Evolutionary conservation across 2,888 invertebrate species (phyloP), one percentile per base, ranked within the genome.

Genomic region (Amiota minor): DNA sequence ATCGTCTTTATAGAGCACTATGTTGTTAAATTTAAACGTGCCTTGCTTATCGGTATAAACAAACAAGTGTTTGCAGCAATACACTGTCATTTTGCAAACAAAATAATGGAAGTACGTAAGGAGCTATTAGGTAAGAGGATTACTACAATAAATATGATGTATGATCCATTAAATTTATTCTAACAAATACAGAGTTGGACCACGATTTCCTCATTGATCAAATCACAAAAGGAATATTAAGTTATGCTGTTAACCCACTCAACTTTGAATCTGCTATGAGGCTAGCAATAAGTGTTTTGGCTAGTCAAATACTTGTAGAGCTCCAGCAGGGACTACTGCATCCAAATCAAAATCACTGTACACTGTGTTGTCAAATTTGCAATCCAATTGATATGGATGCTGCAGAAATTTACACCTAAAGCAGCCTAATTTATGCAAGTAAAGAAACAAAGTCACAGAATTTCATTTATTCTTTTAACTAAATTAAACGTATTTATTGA

Each of bases 291-390:
- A 86, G 83, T 70, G 86, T 85, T 6, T 65, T 89, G 47, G 79
- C 90, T 47, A 86, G 85, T 23, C 86, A 89, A 77, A 81, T 88
- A 14, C 82, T 90, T 72, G 84, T 81, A 75, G 80, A 78, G 1
- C 73, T 89, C 53, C 89, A 89, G 72, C 83, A 87, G 49, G 76
- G 79, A 9, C 47, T 88, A 62, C 75, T 89, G 9, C 87, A 82
- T 59, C 87, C 88, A 2, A 18, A 45, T 12, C 74, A 80, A 8
- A 84, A 82, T 76, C 76, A 75, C 47, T 64, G 77, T 67, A 74
- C 55, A 16, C 55, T 55, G n/a, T 55, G 55, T 55, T 55, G 16
- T 16, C 16, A n/a, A 55, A 55, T 55, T 18, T 55, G 55, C 55
- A 55, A 18, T 16, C 55, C 55, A 55, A 55, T 18, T 18, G 55